Evolutionary conservation across 2,113 vertebrate genomes (phyloP), one percentile per base, ranked within the genome.

Genomic region (Phaetusa simplex): DNA sequence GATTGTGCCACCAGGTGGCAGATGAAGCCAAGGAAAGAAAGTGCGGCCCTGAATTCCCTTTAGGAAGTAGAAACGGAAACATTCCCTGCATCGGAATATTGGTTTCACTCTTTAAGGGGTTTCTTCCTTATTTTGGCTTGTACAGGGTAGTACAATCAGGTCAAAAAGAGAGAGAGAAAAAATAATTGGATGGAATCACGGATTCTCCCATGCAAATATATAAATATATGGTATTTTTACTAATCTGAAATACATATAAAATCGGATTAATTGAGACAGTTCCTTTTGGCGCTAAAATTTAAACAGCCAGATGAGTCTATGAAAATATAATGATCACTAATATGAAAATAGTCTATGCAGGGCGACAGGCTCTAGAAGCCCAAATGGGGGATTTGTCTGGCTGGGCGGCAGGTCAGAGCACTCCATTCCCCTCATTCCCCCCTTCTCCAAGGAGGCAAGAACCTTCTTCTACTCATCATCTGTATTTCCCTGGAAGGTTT

Each of bases 1-100:
- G 30, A 5, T 1, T 16, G 12, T 17, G 49, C 96, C 97, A 89
- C 30, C 90, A 97, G 97, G 67, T 71, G 96, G 97, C 97, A 95
- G 52, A 74, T 17, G 71, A 36, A 89, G 43, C 61, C 81, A 83
- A 88, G 83, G 64, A 67, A 86, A 10, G 18, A 7, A 77, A 73
- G 8, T 5, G 56, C 56, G 76, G 56, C 0, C 0, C 61, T 38
- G 29, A 49, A 49, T 11, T n/a, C 61, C 5, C 27, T 3, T 18
- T 1, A 4, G 24, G 14, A 11, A 26, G 14, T 4, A 40, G 59
- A n/a, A 81, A 73, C 1, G 0, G 65, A 74, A 73, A 4, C 4
- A 2, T 56, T 64, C n/a, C 40, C 36, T 40, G 40, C 55, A 11
- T 40, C 32, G 11, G 8, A 42, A 14, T 21, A 12, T 59, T 8